These are phyloP conservation scores for Scaeva pyrastri DNA, from an alignment of 2,888 invertebrate genomes.

Conservation along the genomic window DNA sequence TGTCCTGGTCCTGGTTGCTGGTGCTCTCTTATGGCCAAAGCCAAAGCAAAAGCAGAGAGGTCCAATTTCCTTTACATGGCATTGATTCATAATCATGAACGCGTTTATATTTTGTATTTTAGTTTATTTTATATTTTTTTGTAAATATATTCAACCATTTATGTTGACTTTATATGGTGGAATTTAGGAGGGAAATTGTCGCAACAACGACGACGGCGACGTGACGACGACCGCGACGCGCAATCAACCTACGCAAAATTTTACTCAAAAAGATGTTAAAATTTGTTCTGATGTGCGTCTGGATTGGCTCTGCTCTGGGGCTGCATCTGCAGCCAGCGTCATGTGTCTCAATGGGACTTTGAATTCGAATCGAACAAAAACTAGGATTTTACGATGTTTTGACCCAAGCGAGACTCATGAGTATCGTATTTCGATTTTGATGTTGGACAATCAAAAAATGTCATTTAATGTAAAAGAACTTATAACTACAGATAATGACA, in stretches of 20 bases:
- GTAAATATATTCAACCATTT: constrained; percentile 28
- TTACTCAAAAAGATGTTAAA: constrained; percentile 45
- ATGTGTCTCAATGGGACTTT: constrained; percentile 17
- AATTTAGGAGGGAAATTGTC: constrained; percentile 50
- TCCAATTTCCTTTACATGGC: constrained; percentile 75
- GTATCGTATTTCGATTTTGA: constrained; percentile 69
- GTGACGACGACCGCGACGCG: constrained; percentile 2
- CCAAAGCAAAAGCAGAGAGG: constrained; percentile 36
- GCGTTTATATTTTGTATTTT: constrained; percentile 67
- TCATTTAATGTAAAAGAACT: constrained; percentile 39
- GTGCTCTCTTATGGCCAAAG: constrained; percentile 47
- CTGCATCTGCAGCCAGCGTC: neutral
- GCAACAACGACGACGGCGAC: constrained; percentile 11
- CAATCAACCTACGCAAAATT: constrained; percentile 64
- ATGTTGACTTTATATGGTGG: constrained; percentile 34
- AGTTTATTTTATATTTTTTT: constrained; percentile 11
- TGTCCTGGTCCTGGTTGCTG: neutral
- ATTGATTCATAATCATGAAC: constrained; percentile 76
- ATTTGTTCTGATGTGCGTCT: constrained; percentile 14
- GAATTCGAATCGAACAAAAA: neutral
- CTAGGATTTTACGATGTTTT: constrained; percentile 32
- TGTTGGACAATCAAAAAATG: constrained; percentile 65
- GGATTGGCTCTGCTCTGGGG: neutral
- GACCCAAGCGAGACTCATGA: constrained; percentile 12
- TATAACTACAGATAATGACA: constrained; percentile 19